Conservation (phyloP, 2,113 vertebrate species). For the Cariama cristata region DNA sequence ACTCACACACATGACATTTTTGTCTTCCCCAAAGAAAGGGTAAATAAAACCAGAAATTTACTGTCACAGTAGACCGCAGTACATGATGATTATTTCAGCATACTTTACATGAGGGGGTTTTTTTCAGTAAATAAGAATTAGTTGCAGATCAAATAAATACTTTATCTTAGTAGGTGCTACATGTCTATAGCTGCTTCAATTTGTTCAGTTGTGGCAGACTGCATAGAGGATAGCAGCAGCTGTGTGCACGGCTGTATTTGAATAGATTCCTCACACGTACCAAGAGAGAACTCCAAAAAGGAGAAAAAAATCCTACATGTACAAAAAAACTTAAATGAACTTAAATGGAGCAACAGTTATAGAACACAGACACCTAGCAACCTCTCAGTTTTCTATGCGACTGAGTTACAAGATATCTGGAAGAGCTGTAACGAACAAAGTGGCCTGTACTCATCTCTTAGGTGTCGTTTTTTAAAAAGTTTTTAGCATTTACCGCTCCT, state of each 20-base stretch:
- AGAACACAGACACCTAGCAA: not conserved
- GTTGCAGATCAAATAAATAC: not conserved
- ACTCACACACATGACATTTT: not conserved
- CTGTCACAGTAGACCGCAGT: not conserved
- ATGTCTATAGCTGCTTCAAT: not conserved
- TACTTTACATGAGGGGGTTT: not conserved
- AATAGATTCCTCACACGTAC: not conserved
- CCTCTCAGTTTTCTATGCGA: not conserved
- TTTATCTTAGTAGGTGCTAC: not conserved
- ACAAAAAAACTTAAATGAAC: not conserved
- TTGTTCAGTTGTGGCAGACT: not conserved
- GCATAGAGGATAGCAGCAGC: not conserved
- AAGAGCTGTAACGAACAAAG: not conserved
- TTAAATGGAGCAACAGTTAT: not conserved
- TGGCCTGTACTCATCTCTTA: not conserved
- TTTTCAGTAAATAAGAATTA: not conserved
- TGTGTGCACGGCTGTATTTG: not conserved
- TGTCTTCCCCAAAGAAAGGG: not conserved
- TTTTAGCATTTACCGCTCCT: not conserved
- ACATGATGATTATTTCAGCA: not conserved
- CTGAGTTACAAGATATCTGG: not conserved
- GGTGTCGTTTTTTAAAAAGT: not conserved
- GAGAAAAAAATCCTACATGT: not conserved
- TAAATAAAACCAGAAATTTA: not conserved
- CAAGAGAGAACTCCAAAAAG: not conserved